These are phyloP conservation scores for Apostichopus parvimensis DNA, from an alignment of 35 echinoderm and acorn worm genomes.

Conservation along the genomic window DNA sequence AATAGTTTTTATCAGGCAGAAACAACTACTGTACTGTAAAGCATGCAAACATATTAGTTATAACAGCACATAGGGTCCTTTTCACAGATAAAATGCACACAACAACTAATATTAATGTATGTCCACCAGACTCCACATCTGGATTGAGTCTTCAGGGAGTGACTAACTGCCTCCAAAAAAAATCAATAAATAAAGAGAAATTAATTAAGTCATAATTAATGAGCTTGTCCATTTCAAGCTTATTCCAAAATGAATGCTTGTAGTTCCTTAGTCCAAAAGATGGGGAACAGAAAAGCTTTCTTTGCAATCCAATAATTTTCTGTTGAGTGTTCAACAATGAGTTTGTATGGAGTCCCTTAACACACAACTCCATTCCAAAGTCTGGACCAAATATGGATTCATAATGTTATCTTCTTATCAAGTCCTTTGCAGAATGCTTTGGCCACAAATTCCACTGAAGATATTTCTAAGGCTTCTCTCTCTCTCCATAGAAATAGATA, in stretches of 20 bases:
- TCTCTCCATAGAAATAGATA: no score
- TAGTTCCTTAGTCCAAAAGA: background rate
- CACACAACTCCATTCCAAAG: background rate
- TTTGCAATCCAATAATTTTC: background rate
- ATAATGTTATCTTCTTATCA: no score
- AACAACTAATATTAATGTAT: background rate
- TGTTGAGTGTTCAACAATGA: background rate
- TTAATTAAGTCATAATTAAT: background rate
- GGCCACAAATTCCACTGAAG: no score
- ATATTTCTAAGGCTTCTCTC: no score
- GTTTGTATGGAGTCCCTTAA: background rate
- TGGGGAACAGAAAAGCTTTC: background rate
- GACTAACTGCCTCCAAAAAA: background rate
- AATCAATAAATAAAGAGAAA: no score
- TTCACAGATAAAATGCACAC: background rate
- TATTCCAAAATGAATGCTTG: background rate
- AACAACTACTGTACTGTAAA: no score
- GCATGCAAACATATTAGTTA: background rate
- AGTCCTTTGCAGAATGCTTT: no score
- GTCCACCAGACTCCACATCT: background rate
- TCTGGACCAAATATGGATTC: background rate
- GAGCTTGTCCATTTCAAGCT: conserved; percentile 14
- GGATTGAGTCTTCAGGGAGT: background rate
- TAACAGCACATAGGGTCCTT: background rate
- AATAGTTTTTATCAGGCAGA: no score